Conservation (phyloP, 2,797 vertebrate genomes). For the Hafferia zeledoni region DNA sequence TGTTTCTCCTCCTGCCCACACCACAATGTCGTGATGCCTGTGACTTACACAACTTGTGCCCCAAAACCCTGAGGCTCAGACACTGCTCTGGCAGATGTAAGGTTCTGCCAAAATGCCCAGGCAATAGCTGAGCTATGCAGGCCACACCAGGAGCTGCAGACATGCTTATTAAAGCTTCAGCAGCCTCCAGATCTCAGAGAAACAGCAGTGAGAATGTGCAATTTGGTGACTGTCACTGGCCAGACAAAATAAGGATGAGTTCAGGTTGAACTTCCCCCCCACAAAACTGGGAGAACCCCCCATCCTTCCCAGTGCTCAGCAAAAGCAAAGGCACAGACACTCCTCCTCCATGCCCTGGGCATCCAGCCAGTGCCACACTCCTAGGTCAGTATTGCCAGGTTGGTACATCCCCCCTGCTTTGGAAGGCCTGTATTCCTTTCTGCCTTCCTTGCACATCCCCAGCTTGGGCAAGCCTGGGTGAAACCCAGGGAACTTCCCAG, state of each 20-base stretch:
- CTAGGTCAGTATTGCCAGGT: not conserved
- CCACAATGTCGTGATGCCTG: not conserved
- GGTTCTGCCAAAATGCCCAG: not conserved
- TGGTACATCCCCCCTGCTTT: not conserved
- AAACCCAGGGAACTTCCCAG: not conserved
- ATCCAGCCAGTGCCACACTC: fast-evolving
- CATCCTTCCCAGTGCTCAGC: not conserved
- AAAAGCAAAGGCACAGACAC: not conserved
- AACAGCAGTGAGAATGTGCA: not conserved
- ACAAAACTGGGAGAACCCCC: not conserved
- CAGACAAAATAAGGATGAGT: not conserved
- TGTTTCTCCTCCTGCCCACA: not conserved
- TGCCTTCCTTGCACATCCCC: not conserved
- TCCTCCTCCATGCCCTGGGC: not conserved
- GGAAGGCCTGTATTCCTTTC: not conserved
- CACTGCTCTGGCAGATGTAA: not conserved
- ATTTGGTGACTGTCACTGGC: not conserved
- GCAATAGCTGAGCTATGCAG: not conserved
- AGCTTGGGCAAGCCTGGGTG: not conserved
- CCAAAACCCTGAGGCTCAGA: not conserved
- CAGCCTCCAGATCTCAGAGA: not conserved
- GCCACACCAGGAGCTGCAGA: not conserved
- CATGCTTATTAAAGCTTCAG: not conserved
- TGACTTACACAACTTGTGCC: not conserved
- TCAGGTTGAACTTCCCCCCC: not conserved